Base-by-base conservation (phyloP, 2,797 vertebrate species). In the Lateolabrax maculatus region DNA sequence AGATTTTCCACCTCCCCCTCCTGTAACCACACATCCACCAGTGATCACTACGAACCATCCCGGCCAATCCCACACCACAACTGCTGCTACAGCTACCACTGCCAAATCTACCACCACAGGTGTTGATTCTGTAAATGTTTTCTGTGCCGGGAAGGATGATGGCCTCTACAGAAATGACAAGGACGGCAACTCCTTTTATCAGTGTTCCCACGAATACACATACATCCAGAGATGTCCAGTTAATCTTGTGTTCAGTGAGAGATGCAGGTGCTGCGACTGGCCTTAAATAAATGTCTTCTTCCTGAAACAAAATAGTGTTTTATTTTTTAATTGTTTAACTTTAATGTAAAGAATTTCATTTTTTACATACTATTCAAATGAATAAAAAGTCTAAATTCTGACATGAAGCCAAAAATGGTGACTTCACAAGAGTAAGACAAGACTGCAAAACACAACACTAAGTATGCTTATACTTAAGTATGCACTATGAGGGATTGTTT, bases 251-350 rank as follows among this genome's bases (percentile, higher is more conserved):
- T 95, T 68, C 63, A 79, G 34, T 18, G 8, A 62, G 0, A 13
- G 0, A 6, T 95, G 94, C 70, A 60, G 75, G 5, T 95, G 94
- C 76, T 95, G 95, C 3, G 43, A 91, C 51, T 94, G 91, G 90
- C 15, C 72, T 53, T 75, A 68, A 80, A 80, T 79, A 82, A 87
- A 84, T 25, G 7, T 31, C 16, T 25, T 16, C 10, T 46, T 66
- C 4, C 13, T 65, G 3, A 63, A 63, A 49, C 18, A 39, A 63
- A 25, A 63, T 11, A 29, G 13, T 43, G 49, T 0, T 34, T 34
- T 34, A 31, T 71, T 68, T 64, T 10, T 36, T 19, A 62, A 53
- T 66, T 27, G 2, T 43, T 52, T 21, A 34, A 34, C 1, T 53
- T 66, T 19, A 1, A 39, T 48, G 29, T 21, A 9, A 41, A 31